A percentile compares a stretch with the other conserved stretches of the same genome.
Conservation (phyloP, 23 tunicate species). For the Corella eumyota region DNA sequence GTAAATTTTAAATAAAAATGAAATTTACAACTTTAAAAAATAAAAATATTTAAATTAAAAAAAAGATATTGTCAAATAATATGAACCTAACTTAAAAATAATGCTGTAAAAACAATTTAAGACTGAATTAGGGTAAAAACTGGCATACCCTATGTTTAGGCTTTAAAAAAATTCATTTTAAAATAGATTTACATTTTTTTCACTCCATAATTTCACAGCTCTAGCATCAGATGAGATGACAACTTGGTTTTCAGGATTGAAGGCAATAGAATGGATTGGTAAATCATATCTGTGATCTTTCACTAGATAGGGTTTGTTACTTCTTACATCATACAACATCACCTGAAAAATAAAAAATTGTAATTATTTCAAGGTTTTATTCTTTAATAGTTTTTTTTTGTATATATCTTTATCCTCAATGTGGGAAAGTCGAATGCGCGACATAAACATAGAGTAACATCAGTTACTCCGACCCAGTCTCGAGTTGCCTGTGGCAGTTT, state of each 20-base stretch:
- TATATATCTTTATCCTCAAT: too few relatives aligned
- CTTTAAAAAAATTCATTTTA: neutral
- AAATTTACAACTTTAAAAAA: neutral
- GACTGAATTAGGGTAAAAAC: too few relatives aligned
- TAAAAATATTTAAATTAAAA: neutral
- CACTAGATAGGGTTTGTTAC: constrained; percentile 37
- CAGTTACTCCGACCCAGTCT: too few relatives aligned
- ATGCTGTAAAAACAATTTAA: too few relatives aligned
- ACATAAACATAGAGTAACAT: too few relatives aligned
- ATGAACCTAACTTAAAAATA: neutral
- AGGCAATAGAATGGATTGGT: constrained; percentile 77
- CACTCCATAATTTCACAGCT: constrained; percentile 78
- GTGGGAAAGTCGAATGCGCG: too few relatives aligned
- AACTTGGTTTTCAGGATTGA: constrained; percentile 37
- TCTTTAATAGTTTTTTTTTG: too few relatives aligned
- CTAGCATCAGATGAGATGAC: constrained; percentile 72
- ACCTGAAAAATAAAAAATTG: constrained; percentile 26
- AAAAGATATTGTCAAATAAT: neutral
- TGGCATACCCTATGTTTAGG: too few relatives aligned
- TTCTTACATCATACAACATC: constrained; percentile 71
- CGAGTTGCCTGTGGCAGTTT: constrained; percentile 1
- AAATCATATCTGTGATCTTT: constrained; percentile 82
- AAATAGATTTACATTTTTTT: constrained; percentile 31
- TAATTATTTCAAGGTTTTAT: neutral
- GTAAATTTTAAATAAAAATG: too few relatives aligned